Conservation (phyloP, 2,888 invertebrate species). For the Megamerina dolium region DNA sequence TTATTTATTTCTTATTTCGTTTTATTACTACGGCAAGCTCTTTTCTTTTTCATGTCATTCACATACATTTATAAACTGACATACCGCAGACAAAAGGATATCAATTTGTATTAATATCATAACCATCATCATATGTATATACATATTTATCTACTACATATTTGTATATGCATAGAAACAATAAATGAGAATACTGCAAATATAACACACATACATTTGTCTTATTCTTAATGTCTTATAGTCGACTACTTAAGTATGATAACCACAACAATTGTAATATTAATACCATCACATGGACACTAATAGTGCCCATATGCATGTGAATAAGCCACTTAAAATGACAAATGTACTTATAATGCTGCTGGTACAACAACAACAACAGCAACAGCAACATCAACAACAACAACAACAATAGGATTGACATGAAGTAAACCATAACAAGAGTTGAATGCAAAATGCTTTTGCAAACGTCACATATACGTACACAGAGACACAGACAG, state of each 20-base stretch:
- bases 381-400: constrained; percentile 11
- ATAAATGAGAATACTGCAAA: no score
- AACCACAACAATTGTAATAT: no score
- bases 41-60: neutral
- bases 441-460: neutral
- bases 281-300: neutral
- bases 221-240: no score
- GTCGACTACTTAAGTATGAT: no score
- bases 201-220: no score
- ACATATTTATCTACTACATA: neutral
- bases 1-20: no score
- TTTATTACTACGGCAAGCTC: no score
- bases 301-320: constrained; percentile 27
- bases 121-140: constrained; percentile 1
- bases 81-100: constrained; percentile 20
- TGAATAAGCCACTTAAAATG: constrained; percentile 44
- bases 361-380: constrained; percentile 5
- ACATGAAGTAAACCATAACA: neutral
- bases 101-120: constrained; percentile 38
- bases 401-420: constrained; percentile 6
- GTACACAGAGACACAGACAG: neutral
- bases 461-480: neutral
- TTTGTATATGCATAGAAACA: constrained; percentile 2
- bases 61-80: constrained; percentile 17
- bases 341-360: constrained; percentile 34